Percentiles rank a stretch among this genome's conserved stretches.
Evolutionary conservation across 1,140 invertebrate genomes (phyloP).

Genomic region (Drosophila eugracilis): DNA sequence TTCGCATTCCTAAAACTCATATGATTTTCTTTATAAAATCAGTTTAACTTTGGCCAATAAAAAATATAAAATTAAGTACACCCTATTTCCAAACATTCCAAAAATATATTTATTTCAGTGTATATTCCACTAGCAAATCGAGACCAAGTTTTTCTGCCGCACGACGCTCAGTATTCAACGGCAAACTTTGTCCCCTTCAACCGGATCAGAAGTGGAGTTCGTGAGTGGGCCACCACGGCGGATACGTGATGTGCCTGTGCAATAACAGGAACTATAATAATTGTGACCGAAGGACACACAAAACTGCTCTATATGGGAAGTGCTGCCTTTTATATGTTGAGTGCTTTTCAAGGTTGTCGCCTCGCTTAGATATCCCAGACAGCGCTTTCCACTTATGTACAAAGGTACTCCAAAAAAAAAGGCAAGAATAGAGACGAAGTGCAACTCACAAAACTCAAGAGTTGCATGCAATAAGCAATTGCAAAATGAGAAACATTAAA

Average conservation of each 20-base stretch:
- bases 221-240: conserved; percentile 30
- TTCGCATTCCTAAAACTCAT: too few species aligned
- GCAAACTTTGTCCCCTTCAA: not conserved
- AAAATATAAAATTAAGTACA: too few species aligned
- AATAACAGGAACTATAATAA: conserved; percentile 52
- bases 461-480: conserved; percentile 25
- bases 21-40: too few species aligned
- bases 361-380: conserved; percentile 45
- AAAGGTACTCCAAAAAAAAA: conserved; percentile 15
- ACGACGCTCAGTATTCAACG: not conserved
- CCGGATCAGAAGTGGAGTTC: conserved; percentile 23
- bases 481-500: conserved; percentile 51
- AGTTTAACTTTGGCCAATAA: too few species aligned
- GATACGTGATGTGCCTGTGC: conserved; percentile 44
- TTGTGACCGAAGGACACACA: conserved; percentile 39
- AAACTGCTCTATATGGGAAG: not conserved
- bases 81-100: too few species aligned
- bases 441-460: conserved; percentile 23
- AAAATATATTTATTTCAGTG: not conserved
- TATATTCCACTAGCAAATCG: not conserved
- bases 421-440: too few species aligned
- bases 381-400: conserved; percentile 64
- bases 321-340: conserved; percentile 66
- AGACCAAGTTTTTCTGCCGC: conserved; percentile 6
- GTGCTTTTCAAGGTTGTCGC: conserved; percentile 75